Base-by-base conservation (phyloP, 2,113 vertebrate genomes). In the Stigmatopora nigra region DNA sequence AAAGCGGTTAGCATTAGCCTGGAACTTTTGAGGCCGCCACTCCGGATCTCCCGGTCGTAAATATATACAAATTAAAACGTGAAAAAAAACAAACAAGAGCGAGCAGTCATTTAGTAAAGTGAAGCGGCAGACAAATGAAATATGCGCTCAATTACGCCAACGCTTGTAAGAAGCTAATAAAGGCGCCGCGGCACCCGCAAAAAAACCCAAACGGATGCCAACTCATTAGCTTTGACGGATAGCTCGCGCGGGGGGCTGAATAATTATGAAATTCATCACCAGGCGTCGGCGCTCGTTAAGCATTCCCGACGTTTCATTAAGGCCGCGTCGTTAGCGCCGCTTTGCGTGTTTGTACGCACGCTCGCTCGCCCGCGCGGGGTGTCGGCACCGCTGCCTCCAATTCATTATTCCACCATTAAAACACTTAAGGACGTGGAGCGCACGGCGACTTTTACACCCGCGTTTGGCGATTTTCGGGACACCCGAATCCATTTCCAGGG, bases 151-250 rank as follows among this genome's bases (percentile, higher is more conserved):
- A 98, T 98, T 99, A 99, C 92, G 90, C 93, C 92, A 91, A 94
- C 94, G 94, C 94, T 92, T 95, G 94, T 95, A 95, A 95, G 92
- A 90, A 92, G 87, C 94, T 96, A 97, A 96, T 96, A 97, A 95
- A 97, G 91, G 91, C 92, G 92, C 93, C 91, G 90, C 92, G 91
- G 93, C 25, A 31, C 25, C 25, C 25, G 25, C 25, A 31, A 31
- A 31, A 31, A 56, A 91, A 92, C 91, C 91, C 92, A 94, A 97
- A 98, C 96, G 94, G 93, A 98, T 95, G 91, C 91, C 82, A 69
- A 91, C 93, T 97, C 94, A 97, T 96, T 97, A 94, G 92, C 93
- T 92, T 92, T 96, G 94, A 98, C 93, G 93, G 93, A 98, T 97
- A 93, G 93, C 93, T 95, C 94, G 86, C 94, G 81, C 57, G 88